These are phyloP conservation scores for Hypsibius dujardini DNA, from an alignment of 1,140 invertebrate species.

Conservation along the genomic window DNA sequence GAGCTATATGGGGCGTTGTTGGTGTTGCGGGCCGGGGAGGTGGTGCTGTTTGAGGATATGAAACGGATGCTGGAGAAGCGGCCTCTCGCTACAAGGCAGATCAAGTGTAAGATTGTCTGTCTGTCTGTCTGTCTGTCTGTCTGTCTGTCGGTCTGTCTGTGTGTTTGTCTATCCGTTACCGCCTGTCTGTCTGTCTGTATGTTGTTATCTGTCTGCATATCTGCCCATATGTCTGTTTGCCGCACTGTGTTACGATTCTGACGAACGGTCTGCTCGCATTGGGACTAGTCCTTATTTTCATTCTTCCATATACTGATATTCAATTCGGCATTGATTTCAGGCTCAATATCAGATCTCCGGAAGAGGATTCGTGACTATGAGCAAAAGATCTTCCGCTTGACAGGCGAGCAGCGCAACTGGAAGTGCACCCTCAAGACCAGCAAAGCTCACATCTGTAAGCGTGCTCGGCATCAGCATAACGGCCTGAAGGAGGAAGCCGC, in stretches of 20 bases:
- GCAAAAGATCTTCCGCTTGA: neutral
- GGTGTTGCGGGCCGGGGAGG: slow-evolving; percentile 6
- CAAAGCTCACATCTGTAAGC: neutral
- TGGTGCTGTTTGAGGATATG: slow-evolving; percentile 13
- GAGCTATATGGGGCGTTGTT: neutral
- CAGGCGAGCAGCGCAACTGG: neutral
- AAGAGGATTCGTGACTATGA: slow-evolving; percentile 11
- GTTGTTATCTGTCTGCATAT: too few relatives aligned
- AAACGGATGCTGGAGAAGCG: slow-evolving; percentile 5
- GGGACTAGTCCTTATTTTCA: too few relatives aligned
- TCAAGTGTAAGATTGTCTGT: neutral
- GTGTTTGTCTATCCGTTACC: too few relatives aligned
- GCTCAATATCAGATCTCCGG: neutral
- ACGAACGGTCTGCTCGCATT: too few relatives aligned
- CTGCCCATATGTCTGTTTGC: too few relatives aligned
- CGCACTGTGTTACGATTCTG: too few relatives aligned
- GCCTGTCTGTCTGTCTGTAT: too few relatives aligned
- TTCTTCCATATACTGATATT: too few relatives aligned
- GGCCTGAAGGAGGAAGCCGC: slow-evolving; percentile 13
- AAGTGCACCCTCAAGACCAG: slow-evolving; percentile 1
- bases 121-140: too few relatives aligned
- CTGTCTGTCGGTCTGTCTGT: too few relatives aligned
- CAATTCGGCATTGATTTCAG: too few relatives aligned
- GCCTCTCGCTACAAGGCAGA: neutral
- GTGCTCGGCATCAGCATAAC: slow-evolving; percentile 7